Conservation (phyloP, 1,140 invertebrate species). For the Propsilocerus akamusi region DNA sequence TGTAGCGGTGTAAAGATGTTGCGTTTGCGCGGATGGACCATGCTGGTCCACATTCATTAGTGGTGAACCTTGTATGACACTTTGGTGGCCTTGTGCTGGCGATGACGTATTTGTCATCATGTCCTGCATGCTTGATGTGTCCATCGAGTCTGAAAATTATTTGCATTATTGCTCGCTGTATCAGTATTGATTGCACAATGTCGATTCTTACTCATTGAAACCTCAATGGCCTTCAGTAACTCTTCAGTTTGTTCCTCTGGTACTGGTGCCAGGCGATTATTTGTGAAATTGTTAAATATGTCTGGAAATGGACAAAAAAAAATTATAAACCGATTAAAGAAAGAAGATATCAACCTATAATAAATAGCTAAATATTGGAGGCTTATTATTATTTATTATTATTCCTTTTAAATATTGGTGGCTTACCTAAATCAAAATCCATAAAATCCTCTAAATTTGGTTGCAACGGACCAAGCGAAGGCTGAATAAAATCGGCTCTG, state of each 20-base stretch:
- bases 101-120: background rate
- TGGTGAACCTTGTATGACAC: background rate
- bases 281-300: background rate
- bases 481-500: slow-evolving; percentile 93
- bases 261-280: background rate
- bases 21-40: background rate
- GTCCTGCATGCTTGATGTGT: background rate
- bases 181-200: background rate
- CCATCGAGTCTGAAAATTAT: background rate
- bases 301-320: background rate
- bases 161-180: background rate
- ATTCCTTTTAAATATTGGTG: background rate
- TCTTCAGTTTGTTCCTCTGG: background rate
- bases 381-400: background rate
- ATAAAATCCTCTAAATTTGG: slow-evolving; percentile 94
- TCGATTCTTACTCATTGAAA: background rate
- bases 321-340: background rate
- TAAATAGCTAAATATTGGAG: too few species aligned
- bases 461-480: slow-evolving; percentile 87
- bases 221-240: background rate
- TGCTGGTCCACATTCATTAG: background rate
- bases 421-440: slow-evolving; percentile 63
- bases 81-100: background rate
- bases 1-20: background rate
- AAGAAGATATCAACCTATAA: too few species aligned